Evolutionary conservation across 2,888 invertebrate species (phyloP), one percentile per base, ranked within the genome.

Genomic region (Trisateles emortualis): DNA sequence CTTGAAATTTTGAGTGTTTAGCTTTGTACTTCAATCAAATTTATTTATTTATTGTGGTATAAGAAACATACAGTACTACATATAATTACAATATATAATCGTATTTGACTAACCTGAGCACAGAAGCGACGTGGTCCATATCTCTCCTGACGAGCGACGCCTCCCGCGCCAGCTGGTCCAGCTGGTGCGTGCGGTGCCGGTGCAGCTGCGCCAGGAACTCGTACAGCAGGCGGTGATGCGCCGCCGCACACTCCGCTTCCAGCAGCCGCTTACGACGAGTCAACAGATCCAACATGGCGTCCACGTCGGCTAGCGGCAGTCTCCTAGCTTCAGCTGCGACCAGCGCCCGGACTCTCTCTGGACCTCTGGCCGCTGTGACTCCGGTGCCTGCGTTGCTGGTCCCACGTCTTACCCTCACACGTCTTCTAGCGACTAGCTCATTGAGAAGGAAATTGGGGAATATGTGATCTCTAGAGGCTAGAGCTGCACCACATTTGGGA

Each of bases 381-480:
- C 59, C 11, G 54, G 11, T 39, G 16, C 48, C 64, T 16, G 58
- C 24, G 41, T 54, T 50, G 17, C 49, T 3, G 94, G 88, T 36
- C 93, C 83, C 33, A 51, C 43, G 59, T 19, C 52, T 53, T 36
- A 22, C 57, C 0, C 94, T 88, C 33, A 94, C 83, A 64, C 95
- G 95, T 56, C 96, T 64, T 26, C 55, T 47, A 26, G 54, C 66
- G 13, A 84, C 90, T 67, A 98, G 85, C 81, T 97, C 97, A 83
- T 97, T 97, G 30, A 98, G 92, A 50, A 97, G 89, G 81, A 97
- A 97, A 88, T 98, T 98, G 0, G 98, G 98, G 79, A 97, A 97
- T 53, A 98, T 95, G 75, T 95, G 94, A 67, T 95, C 97, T 63
- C 94, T 93, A 0, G 94, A 94, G 1, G 95, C 94, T 6, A 97